Percentiles rank a stretch among this genome's conserved stretches.
phyloP scores from a whole-genome alignment of 2,113 vertebrate species.

The Rattus norvegicus region GRCr8 NC_086037.1:64344501-64345000 shows the following conservation, averaged over 20 bases:
- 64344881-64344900: not conserved
- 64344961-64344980: no score
- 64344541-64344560: not conserved
- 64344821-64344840: not conserved
- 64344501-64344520: no score
- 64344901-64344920: not conserved
- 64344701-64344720: not conserved
- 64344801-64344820: not conserved
- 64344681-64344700: no score
- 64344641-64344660: not conserved
- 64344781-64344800: not conserved
- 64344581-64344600: not conserved
- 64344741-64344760: not conserved
- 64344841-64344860: not conserved
- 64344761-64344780: not conserved
- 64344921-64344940: not conserved
- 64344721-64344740: not conserved
- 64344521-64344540: not conserved
- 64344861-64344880: not conserved
- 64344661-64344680: not conserved
- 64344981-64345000: no score
- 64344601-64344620: not conserved
- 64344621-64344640: not conserved
- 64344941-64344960: not conserved
- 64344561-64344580: not conserved